phyloP scores from a whole-genome alignment of 2,797 vertebrate genomes.

The Melanogrammus aeglefinus region DNA sequence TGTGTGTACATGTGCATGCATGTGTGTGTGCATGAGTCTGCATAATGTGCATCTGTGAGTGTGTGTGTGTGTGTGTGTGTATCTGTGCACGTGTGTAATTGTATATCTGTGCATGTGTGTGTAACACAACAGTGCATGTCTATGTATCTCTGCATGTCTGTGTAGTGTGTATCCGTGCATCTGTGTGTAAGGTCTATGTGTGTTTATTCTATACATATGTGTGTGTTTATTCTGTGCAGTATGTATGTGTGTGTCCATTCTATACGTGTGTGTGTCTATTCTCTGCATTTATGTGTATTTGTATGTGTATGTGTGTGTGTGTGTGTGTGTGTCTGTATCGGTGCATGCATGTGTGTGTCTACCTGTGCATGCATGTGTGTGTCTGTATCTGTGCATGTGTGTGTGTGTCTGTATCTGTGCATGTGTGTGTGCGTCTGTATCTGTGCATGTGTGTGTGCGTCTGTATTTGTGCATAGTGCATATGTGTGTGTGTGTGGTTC shows the following conservation, averaged over 20 bases:
- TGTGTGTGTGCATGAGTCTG: background rate
- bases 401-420: background rate
- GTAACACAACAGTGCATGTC: too few relatives aligned
- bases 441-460: conserved; percentile 1
- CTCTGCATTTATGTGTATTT: background rate
- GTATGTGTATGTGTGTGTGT: background rate
- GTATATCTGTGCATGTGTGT: too few relatives aligned
- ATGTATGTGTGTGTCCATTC: background rate
- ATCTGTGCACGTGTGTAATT: too few relatives aligned
- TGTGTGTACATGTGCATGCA: background rate
- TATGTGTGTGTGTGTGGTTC: background rate
- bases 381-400: background rate
- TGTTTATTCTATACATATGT: background rate
- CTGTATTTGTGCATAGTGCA: background rate
- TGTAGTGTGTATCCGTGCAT: background rate
- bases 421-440: background rate
- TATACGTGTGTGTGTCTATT: background rate
- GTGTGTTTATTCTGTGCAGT: background rate
- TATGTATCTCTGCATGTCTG: background rate
- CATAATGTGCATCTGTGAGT: background rate
- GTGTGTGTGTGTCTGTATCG: background rate
- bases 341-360: background rate
- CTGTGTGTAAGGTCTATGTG: background rate
- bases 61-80: background rate
- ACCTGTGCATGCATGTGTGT: background rate